Evolutionary conservation across 92 coral and sea anemone species (phyloP).

Genomic region (Umimayanthus chanpuru): DNA sequence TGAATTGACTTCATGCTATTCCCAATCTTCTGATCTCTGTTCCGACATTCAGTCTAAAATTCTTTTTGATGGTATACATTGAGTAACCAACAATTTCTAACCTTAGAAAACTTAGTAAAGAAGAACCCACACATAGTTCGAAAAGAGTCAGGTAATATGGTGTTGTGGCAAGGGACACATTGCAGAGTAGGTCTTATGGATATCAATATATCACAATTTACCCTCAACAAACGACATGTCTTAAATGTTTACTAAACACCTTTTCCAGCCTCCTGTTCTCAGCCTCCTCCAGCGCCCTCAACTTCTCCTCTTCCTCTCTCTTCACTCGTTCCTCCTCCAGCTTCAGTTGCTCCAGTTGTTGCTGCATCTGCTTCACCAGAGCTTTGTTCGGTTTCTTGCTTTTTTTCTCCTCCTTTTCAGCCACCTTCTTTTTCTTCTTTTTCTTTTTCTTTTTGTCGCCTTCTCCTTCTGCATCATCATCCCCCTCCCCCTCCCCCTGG

Average conservation of each 20-base stretch:
- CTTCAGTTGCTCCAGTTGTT: slow-evolving; percentile 79
- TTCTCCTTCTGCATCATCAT: slow-evolving; percentile 74
- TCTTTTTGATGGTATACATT: no score
- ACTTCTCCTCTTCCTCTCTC: slow-evolving; percentile 87
- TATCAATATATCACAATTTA: no score
- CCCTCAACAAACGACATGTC: not conserved
- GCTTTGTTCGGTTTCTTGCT: slow-evolving; percentile 91
- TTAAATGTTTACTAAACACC: slow-evolving; percentile 46
- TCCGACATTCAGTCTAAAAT: no score
- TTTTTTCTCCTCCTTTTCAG: slow-evolving; percentile 88
- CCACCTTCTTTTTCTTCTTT: slow-evolving; percentile 88
- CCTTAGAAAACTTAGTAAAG: no score
- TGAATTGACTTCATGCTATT: no score
- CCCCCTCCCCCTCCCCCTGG: slow-evolving; percentile 61
- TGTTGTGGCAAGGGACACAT: no score
- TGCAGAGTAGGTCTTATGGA: no score
- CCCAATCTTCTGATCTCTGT: no score
- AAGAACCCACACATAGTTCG: no score
- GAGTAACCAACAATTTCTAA: no score
- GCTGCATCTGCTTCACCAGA: slow-evolving; percentile 97
- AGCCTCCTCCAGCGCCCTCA: slow-evolving; percentile 84
- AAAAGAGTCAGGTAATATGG: no score
- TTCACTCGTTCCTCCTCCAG: slow-evolving; percentile 81
- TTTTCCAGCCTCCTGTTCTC: slow-evolving; percentile 92
- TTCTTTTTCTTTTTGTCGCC: slow-evolving; percentile 85